Percentiles rank a stretch among this genome's conserved stretches.
Evolutionary conservation across 2,888 invertebrate genomes (phyloP).

Genomic region (Clunio marinus): DNA sequence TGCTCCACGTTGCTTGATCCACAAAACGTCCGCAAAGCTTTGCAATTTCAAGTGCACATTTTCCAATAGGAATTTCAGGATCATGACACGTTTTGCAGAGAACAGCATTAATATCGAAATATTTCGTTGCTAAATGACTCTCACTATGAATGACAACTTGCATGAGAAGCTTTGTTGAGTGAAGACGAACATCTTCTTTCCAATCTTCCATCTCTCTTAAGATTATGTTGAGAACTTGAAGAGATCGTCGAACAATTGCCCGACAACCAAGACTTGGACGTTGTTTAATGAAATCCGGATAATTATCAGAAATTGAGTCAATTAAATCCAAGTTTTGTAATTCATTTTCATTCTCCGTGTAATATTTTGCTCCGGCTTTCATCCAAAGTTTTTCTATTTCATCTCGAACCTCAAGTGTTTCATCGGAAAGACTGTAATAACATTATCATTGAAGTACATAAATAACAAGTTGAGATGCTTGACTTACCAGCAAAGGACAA

Average conservation of each 20-base stretch:
- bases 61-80: constrained; percentile 43
- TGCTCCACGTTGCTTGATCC: constrained; percentile 47
- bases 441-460: constrained; percentile 39
- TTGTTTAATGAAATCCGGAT: constrained; percentile 66
- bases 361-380: constrained; percentile 70
- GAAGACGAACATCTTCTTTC: constrained; percentile 51
- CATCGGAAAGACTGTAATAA: constrained; percentile 71
- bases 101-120: constrained; percentile 47
- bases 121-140: constrained; percentile 47
- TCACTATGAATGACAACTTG: constrained; percentile 51
- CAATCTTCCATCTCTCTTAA: constrained; percentile 48
- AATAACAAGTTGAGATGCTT: background rate
- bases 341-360: constrained; percentile 82
- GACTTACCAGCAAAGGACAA: constrained; percentile 71
- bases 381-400: constrained; percentile 65
- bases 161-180: constrained; percentile 48
- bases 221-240: constrained; percentile 47
- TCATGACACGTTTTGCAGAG: constrained; percentile 47
- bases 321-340: constrained; percentile 80
- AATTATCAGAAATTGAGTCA: constrained; percentile 62
- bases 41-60: constrained; percentile 47
- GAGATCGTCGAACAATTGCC: constrained; percentile 66
- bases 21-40: constrained; percentile 49
- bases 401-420: constrained; percentile 65
- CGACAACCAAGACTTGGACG: constrained; percentile 88